Percentiles rank a stretch among this genome's conserved stretches.
Conservation (phyloP, 2,113 vertebrate genomes). For the Hirundichthys speculiger region DNA sequence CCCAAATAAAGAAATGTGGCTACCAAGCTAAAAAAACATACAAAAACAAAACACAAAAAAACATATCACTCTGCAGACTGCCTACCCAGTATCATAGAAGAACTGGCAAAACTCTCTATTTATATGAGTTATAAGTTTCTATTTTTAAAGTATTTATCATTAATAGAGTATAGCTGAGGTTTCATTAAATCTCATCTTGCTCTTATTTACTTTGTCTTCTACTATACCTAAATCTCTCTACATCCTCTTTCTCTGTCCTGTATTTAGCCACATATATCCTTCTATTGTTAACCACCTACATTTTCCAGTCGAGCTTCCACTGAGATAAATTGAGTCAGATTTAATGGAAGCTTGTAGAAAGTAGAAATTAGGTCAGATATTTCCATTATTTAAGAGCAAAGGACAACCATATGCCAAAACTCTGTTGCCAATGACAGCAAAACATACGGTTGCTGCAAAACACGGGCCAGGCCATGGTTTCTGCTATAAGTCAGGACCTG, state of each 20-base stretch:
- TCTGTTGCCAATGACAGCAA: slow-evolving; percentile 64
- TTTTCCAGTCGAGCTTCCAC: slow-evolving; percentile 21
- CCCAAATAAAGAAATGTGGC: too few relatives aligned
- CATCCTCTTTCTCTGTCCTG: too few relatives aligned
- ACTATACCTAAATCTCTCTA: too few relatives aligned
- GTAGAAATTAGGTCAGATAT: slow-evolving; percentile 50
- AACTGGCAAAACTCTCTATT: slow-evolving; percentile 11
- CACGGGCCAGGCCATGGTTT: neutral
- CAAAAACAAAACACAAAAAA: slow-evolving; percentile 8
- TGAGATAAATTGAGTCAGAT: slow-evolving; percentile 41
- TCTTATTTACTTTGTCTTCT: too few relatives aligned
- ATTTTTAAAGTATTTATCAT: too few relatives aligned
- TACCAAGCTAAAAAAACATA: neutral
- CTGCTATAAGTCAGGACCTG: neutral
- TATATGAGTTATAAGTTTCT: too few relatives aligned
- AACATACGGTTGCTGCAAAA: slow-evolving; percentile 16
- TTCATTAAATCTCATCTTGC: too few relatives aligned
- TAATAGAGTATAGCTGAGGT: too few relatives aligned
- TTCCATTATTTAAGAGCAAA: slow-evolving; percentile 61
- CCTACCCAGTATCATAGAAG: slow-evolving; percentile 12
- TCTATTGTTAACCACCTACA: neutral
- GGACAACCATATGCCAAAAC: slow-evolving; percentile 35
- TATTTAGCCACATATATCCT: neutral
- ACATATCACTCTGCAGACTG: neutral
- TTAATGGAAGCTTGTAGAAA: slow-evolving; percentile 28